Percentiles rank a stretch among this genome's conserved stretches.
Evolutionary conservation across 2,113 vertebrate genomes (phyloP).

Genomic region (Struthidea cinerea): DNA sequence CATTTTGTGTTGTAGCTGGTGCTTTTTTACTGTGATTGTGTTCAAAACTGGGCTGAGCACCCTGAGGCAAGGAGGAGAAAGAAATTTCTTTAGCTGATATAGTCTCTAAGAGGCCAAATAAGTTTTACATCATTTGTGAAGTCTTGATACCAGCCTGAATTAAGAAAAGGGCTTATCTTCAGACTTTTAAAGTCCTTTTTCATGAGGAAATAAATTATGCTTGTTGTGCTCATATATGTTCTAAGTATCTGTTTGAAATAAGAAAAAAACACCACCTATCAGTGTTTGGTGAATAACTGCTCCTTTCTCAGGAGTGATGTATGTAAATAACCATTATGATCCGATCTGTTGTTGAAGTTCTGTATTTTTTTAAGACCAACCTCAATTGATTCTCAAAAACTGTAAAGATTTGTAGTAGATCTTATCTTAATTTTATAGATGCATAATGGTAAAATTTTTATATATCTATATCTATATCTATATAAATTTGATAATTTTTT

Average conservation of each 20-base stretch:
- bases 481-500: neutral
- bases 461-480: neutral
- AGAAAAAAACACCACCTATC: neutral
- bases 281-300: neutral
- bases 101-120: constrained; percentile 38
- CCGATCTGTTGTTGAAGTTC: neutral
- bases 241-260: neutral
- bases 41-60: neutral
- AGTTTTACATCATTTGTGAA: neutral
- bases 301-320: neutral
- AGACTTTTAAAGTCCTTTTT: neutral
- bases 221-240: neutral
- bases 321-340: neutral
- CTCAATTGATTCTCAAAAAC: neutral
- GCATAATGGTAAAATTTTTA: neutral
- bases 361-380: neutral
- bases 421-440: neutral
- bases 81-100: constrained; percentile 14
- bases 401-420: neutral
- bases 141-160: neutral
- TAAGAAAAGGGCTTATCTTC: neutral
- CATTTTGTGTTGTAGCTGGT: neutral
- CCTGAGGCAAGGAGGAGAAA: neutral
- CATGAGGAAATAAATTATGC: neutral
- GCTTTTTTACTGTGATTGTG: neutral